phyloP scores from a whole-genome alignment of 2,113 vertebrate genomes.

The Ptilonorhynchus violaceus region DNA sequence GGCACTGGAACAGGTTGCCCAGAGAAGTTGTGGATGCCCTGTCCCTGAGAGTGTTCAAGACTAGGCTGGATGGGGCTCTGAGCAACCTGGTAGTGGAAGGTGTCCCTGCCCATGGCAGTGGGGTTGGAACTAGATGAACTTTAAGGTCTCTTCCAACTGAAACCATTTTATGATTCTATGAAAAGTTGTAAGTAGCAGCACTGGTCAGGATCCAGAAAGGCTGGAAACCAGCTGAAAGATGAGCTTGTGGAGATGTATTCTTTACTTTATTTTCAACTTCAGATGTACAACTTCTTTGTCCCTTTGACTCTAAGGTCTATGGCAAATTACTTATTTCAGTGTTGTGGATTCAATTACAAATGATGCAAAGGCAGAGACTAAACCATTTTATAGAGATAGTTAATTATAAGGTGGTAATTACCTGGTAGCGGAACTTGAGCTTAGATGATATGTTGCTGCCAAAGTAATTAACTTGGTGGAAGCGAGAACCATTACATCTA shows the following conservation, averaged over 20 bases:
- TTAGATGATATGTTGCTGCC: not conserved
- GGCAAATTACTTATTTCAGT: not conserved
- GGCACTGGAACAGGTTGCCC: not conserved
- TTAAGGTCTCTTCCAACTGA: not conserved
- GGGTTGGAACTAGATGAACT: not conserved
- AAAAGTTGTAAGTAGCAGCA: not conserved
- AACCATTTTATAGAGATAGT: not conserved
- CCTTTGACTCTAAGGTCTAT: not conserved
- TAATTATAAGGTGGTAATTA: conserved; percentile 23
- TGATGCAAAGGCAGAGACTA: not conserved
- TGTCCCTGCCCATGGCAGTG: no score
- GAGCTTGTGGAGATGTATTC: not conserved
- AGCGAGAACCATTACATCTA: not conserved
- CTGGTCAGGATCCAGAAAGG: not conserved
- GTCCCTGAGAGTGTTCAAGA: not conserved
- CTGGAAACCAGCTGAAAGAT: not conserved
- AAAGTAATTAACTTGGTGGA: not conserved
- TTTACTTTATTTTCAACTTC: not conserved
- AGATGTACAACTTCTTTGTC: not conserved
- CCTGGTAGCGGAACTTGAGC: not conserved
- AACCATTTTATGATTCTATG: not conserved
- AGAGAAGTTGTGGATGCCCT: not conserved
- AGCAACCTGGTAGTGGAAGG: not conserved
- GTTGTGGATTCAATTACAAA: not conserved
- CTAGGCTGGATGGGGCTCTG: not conserved